A percentile compares a stretch with the other conserved stretches of the same genome.
phyloP scores from a whole-genome alignment of 2,113 vertebrate genomes.

The Chloebia gouldiae region DNA sequence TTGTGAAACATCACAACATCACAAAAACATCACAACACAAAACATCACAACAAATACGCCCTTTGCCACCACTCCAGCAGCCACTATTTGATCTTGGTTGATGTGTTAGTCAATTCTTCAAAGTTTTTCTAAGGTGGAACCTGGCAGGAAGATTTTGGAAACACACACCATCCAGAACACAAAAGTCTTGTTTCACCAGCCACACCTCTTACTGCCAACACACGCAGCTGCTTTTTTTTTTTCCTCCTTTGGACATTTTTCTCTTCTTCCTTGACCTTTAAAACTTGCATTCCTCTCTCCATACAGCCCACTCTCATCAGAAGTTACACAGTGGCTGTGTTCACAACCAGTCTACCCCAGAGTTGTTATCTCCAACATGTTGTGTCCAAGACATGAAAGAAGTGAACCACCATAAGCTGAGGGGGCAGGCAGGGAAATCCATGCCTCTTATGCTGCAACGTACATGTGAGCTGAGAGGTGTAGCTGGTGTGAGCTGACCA shows the following conservation, averaged over 20 bases:
- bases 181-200: background rate
- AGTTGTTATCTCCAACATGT: background rate
- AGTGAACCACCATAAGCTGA: background rate
- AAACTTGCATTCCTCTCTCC: background rate
- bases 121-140: background rate
- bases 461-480: background rate
- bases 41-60: background rate
- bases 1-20: background rate
- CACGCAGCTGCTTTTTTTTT: background rate
- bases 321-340: background rate
- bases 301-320: background rate
- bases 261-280: constrained; percentile 2
- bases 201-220: background rate
- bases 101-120: background rate
- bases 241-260: background rate
- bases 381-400: background rate
- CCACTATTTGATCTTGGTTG: background rate
- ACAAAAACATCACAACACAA: too few species aligned
- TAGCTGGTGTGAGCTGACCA: background rate
- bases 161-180: background rate
- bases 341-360: background rate
- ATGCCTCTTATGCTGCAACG: background rate
- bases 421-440: background rate
- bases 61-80: background rate
- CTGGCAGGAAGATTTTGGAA: background rate